phyloP scores from a whole-genome alignment of 1,140 invertebrate genomes.

The Chironomus tepperi region DNA sequence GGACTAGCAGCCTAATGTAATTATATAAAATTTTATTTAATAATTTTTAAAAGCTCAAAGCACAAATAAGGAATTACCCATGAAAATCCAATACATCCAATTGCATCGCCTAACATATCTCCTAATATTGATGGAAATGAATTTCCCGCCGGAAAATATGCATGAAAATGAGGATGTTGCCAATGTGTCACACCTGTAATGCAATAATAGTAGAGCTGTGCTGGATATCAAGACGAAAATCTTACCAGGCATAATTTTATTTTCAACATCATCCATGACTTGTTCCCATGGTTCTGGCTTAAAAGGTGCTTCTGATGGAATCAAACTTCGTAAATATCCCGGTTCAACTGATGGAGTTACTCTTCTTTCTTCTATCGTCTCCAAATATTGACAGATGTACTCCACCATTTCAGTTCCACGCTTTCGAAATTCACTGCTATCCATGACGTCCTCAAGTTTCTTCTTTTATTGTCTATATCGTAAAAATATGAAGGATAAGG shows the following conservation, averaged over 20 bases:
- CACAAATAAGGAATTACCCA: constrained; percentile 61
- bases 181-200: constrained; percentile 80
- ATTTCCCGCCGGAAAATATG: constrained; percentile 97
- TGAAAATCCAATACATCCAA: constrained; percentile 97
- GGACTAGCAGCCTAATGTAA: constrained; percentile 75
- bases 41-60: constrained; percentile 15
- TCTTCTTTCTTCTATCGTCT: constrained; percentile 66
- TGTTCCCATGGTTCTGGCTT: constrained; percentile 81
- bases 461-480: neutral
- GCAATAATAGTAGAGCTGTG: too few relatives aligned
- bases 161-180: constrained; percentile 98
- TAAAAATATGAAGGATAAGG: neutral
- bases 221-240: too few relatives aligned
- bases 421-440: constrained; percentile 78
- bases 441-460: constrained; percentile 53
- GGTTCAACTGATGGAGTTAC: constrained; percentile 87
- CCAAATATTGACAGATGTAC: constrained; percentile 94
- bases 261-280: constrained; percentile 91
- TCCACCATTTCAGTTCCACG: constrained; percentile 95
- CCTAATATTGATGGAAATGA: constrained; percentile 95
- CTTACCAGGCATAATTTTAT: constrained; percentile 86
- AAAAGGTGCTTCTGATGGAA: constrained; percentile 78
- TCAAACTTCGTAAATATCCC: constrained; percentile 75
- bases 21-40: constrained; percentile 21
- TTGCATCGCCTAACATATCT: constrained; percentile 93